Base-by-base conservation (phyloP, 2,113 vertebrate species). In the Nothoprocta perdicaria region DNA sequence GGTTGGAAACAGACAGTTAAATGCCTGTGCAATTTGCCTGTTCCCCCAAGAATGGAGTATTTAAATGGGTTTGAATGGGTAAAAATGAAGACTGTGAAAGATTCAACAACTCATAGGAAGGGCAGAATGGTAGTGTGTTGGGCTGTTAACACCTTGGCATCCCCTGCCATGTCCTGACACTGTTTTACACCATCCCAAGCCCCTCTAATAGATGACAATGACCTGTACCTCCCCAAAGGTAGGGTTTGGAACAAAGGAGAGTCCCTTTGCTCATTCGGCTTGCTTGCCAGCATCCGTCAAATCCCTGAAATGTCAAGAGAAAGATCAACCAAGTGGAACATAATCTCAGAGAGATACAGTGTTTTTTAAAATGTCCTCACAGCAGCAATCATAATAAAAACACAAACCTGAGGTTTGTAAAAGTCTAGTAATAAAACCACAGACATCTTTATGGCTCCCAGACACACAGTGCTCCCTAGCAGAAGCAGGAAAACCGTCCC, bases 381-480 rank as follows among this genome's bases (percentile, higher is more conserved):
- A 93, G 92, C 63, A 9, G 91, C 81, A 92, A 87, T 89, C 90
- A 67, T 80, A 65, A 85, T 82, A 94, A 94, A 95, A 95, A 93
- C 12, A 86, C 72, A 89, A 96, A 95, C 90, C 92, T 67, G 81
- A 94, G 94, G 75, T 95, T 85, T 94, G 72, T 94, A 91, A 93
- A 95, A 95, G 69, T 35, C 72, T 45, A 85, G 86, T 79, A 80
- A 82, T 94, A 95, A 95, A 95, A 93, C 96, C 93, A 63, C 89
- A 93, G 94, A 85, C 89, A 83, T 94, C 89, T 94, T 96, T 95
- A 92, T 82, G 90, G 45, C 71, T 93, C 92, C 92, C 86, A 88
- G 86, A 84, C 57, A 92, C 43, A 21, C 75, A 41, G 50, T 2
- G 55, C 84, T 94, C 81, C 91, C 87, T 8, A 0, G 81, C 89